Percentiles rank a stretch among this genome's conserved stretches.
Conservation (phyloP, 2,888 invertebrate genomes). For the Hemithea aestivaria region DNA sequence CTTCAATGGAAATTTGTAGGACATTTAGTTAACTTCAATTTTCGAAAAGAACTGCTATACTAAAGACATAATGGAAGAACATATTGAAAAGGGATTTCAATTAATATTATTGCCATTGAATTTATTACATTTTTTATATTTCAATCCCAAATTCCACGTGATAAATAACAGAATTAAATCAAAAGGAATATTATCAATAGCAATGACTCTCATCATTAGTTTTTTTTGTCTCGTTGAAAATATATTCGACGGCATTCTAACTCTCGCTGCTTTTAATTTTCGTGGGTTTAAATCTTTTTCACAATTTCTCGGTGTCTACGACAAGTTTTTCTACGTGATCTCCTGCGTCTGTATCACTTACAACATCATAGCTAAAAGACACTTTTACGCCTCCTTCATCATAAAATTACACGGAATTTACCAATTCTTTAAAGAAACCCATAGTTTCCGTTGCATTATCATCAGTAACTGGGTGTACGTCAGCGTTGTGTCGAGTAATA, state of each 20-base stretch:
- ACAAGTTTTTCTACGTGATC: background rate
- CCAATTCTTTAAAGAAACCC: conserved; percentile 1
- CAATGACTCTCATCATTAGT: background rate
- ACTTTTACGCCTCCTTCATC: background rate
- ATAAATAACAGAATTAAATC: conserved; percentile 1
- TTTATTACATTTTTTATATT: background rate
- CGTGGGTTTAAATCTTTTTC: background rate
- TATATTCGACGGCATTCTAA: background rate
- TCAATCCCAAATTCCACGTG: background rate
- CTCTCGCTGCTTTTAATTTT: background rate
- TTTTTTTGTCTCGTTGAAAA: background rate
- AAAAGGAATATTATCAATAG: background rate
- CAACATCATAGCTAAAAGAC: background rate
- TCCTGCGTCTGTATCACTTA: background rate
- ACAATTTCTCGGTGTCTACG: background rate
- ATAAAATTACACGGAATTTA: conserved; percentile 3
- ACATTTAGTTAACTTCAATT: too few species aligned
- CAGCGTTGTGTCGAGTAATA: too few species aligned
- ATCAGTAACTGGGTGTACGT: background rate
- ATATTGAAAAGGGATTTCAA: conserved; percentile 9
- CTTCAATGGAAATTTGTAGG: too few species aligned
- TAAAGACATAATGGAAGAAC: background rate
- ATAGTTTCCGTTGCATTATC: background rate
- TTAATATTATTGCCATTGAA: conserved; percentile 4
- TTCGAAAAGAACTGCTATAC: too few species aligned